These are phyloP conservation scores for Buphagus erythrorhynchus DNA, from an alignment of 2,797 vertebrate species.

Conservation along the genomic window DNA sequence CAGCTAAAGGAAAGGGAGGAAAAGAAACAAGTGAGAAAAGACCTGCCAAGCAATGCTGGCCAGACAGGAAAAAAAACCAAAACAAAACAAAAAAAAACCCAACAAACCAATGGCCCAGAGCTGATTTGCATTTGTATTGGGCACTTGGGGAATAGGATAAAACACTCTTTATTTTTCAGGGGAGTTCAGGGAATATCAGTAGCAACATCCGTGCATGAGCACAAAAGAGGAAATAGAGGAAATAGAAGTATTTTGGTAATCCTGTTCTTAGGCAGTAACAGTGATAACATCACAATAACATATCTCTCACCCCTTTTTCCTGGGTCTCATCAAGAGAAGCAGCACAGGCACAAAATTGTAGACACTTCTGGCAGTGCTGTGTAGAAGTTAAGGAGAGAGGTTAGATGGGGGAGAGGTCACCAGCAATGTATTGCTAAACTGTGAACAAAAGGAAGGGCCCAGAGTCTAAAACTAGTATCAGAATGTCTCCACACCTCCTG, in stretches of 20 bases:
- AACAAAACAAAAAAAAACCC: not conserved
- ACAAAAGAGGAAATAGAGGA: constrained; percentile 35
- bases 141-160: constrained; percentile 61
- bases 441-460: not conserved
- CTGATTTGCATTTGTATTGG: constrained; percentile 71
- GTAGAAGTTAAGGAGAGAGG: not conserved
- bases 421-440: not conserved
- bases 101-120: not conserved
- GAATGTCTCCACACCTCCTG: not conserved
- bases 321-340: not conserved
- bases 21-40: not conserved
- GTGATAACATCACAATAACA: not conserved
- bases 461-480: not conserved
- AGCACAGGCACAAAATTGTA: not conserved
- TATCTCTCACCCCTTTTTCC: not conserved
- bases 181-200: constrained; percentile 61
- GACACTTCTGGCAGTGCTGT: not conserved
- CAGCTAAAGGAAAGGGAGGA: not conserved
- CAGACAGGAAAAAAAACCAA: not conserved
- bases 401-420: not conserved
- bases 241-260: not conserved
- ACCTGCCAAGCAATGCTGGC: not conserved
- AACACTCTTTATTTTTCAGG: constrained; percentile 55
- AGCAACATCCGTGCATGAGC: constrained; percentile 50
- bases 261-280: not conserved